phyloP scores from a whole-genome alignment of 1,140 invertebrate species.

The Sitobion miscanthi region DNA sequence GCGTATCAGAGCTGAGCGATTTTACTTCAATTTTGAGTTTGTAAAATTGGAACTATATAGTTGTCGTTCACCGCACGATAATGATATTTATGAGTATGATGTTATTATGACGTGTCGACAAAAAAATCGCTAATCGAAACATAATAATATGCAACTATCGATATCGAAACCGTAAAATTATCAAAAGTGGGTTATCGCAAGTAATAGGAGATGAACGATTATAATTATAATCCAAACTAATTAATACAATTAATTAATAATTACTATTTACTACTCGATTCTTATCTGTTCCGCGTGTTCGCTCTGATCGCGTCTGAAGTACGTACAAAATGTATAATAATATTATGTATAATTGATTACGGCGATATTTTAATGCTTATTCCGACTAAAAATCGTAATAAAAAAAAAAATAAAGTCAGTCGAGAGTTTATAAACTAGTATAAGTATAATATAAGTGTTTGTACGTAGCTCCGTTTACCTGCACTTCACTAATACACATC shows the following conservation, averaged over 20 bases:
- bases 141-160: not conserved
- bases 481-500: not conserved
- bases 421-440: not conserved
- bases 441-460: not conserved
- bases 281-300: not conserved
- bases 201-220: not conserved
- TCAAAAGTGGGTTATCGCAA: not conserved
- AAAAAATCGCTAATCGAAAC: not conserved
- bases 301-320: not conserved
- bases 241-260: slow-evolving; percentile 5
- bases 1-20: not conserved
- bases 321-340: not conserved
- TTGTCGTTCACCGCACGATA: not conserved
- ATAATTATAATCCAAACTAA: not conserved
- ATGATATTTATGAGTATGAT: not conserved
- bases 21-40: not conserved
- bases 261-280: not conserved
- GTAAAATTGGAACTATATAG: not conserved
- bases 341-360: not conserved
- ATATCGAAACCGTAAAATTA: not conserved
- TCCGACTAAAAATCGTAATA: not conserved
- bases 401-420: not conserved
- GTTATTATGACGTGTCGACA: not conserved
- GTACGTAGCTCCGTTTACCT: not conserved
- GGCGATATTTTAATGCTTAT: not conserved